Evolutionary conservation across 2,888 invertebrate genomes (phyloP).

Genomic region (Augiades crinisus): DNA sequence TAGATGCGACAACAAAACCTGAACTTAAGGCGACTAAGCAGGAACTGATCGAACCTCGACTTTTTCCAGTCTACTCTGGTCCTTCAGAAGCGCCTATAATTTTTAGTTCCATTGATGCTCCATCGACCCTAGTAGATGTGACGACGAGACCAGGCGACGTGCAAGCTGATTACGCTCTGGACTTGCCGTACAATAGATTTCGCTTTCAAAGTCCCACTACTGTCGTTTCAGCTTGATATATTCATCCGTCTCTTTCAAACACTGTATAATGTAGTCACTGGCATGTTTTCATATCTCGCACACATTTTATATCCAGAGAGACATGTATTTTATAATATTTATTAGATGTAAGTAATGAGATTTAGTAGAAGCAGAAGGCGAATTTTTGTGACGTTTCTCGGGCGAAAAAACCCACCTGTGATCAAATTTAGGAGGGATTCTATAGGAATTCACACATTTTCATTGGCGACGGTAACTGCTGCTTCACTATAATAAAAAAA

Average conservation of each 20-base stretch:
- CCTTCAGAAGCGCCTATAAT: constrained; percentile 41
- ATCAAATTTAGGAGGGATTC: too few species aligned
- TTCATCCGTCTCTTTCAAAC: constrained; percentile 55
- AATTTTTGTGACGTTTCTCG: too few species aligned
- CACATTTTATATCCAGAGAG: constrained; percentile 64
- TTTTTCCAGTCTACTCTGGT: constrained; percentile 56
- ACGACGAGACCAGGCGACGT: constrained; percentile 70
- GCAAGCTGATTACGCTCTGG: constrained; percentile 71
- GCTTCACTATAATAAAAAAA: too few species aligned
- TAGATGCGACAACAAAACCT: neutral
- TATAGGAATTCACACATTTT: too few species aligned
- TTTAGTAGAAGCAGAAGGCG: neutral
- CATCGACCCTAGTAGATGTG: constrained; percentile 53
- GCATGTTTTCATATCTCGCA: constrained; percentile 55
- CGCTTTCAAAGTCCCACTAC: constrained; percentile 76
- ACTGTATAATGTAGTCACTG: constrained; percentile 51
- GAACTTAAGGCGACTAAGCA: constrained; percentile 1
- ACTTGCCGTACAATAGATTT: constrained; percentile 73
- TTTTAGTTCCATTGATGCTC: constrained; percentile 55
- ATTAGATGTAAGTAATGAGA: constrained; percentile 33
- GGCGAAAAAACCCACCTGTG: too few species aligned
- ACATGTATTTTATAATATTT: constrained; percentile 52
- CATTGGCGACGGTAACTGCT: too few species aligned
- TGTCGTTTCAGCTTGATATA: constrained; percentile 73
- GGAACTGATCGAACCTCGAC: constrained; percentile 43